Base-by-base conservation (phyloP, 2,888 invertebrate species). In the Limnephilus marmoratus region DNA sequence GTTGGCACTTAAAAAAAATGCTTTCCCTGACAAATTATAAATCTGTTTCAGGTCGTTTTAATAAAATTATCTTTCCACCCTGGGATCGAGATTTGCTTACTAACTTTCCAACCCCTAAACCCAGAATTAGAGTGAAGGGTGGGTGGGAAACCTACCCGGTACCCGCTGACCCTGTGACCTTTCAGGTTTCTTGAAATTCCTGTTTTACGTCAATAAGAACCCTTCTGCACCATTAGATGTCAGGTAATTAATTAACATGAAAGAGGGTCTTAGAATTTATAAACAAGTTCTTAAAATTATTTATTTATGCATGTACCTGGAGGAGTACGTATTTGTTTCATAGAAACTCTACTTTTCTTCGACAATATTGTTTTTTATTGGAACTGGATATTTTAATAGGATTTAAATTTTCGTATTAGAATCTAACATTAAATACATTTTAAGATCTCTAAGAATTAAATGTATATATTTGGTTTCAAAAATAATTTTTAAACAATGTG, bases 171-270 rank as follows among this genome's bases (percentile, higher is more conserved):
- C 68, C 68, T 24, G 24, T 24, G 68, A 68, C 68, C 68, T 68
- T 68, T 68, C 24, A 68, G n/a, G 24, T 68, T 68, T 68, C 68
- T 24, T 68, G 24, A 68, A 68, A 68, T 68, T 68, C 24, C 68
- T 68, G 68, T 68, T 68, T 68, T 24, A 24, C 68, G 68, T 68
- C 68, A 68, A 68, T 24, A 68, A n/a, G 68, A 68, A 68, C 68
- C 24, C 68, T 68, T 68, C 68, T 7, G 68, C n/a, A 68, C 24
- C n/a, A 68, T 68, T 68, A 24, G 68, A 68, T n/a, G 68, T 68
- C 68, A 68, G 68, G 68, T 68, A 68, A 68, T 68, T 68, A 68
- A 68, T 68, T 68, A 68, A 68, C 68, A 68, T 68, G 68, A 68
- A 53, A 68, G 68, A 68, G 24, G 68, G 24, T 24, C 24, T 9